Base-by-base conservation (phyloP, 2,888 invertebrate genomes). In the Criorhina ranunculi region DNA sequence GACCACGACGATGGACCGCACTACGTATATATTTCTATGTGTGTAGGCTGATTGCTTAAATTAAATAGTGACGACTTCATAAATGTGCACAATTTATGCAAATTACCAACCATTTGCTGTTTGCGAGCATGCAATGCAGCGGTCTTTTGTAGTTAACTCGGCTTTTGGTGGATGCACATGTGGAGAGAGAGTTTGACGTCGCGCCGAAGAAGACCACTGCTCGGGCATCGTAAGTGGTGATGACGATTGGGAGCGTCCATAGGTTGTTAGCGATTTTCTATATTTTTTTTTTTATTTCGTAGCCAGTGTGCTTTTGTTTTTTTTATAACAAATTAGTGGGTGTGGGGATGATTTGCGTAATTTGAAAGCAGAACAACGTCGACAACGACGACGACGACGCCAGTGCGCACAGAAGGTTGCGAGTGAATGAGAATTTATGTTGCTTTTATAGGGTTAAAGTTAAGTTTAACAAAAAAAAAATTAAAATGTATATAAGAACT, bases 51-150 rank as follows among this genome's bases (percentile, higher is more conserved):
- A 85, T 85, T 85, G 80, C 80, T 85, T 85, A 85, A 85, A 85
- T 85, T 85, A 85, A 85, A 85, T 80, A 85, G 85, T 85, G 85
- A 85, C 80, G 85, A 85, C 85, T 85, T 85, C 85, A 85, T 85
- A 85, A 85, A 85, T 85, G 85, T 80, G 85, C 85, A 76, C 80
- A 85, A 85, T 85, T 85, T 85, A 85, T 85, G 85, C 85, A 85
- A 85, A 85, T 85, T 85, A 80, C 85, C 70, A 60, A 24, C 75
- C 75, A 80, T 75, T 80, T 70, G 75, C 73, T 76, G 80, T 69
- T 79, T 76, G 80, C 64, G 59, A 77, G 77, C 77, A 78, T 79
- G 73, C 79, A 79, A 11, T 51, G 72, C 75, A 62, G 62, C 57
- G 40, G 42, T 49, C 55, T 75, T 55, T 67, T 60, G 60, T 66